These are phyloP conservation scores for Emydocephalus ijimae DNA, from an alignment of 2,113 vertebrate species.

Conservation along the genomic window DNA sequence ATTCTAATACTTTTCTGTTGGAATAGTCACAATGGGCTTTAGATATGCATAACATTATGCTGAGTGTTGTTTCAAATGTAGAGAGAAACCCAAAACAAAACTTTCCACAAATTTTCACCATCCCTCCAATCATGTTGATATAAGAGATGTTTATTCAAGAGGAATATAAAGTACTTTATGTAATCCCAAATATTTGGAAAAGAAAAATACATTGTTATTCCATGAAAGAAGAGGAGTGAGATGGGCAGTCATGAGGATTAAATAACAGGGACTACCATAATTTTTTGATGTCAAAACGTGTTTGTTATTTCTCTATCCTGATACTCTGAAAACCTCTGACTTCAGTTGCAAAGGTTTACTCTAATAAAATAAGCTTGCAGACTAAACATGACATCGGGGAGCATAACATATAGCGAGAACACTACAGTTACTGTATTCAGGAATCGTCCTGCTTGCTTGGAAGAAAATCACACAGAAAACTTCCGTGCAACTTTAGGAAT, in stretches of 20 bases:
- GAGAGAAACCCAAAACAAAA: neutral
- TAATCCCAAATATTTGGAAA: neutral
- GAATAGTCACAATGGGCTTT: neutral
- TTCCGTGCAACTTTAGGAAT: neutral
- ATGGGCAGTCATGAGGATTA: neutral
- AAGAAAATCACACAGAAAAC: neutral
- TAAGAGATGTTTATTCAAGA: neutral
- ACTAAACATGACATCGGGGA: neutral
- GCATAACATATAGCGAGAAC: neutral
- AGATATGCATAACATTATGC: neutral
- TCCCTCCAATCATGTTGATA: neutral
- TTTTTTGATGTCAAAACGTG: neutral
- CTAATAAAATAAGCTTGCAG: conserved; percentile 8
- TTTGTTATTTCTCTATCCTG: neutral
- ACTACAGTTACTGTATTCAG: neutral
- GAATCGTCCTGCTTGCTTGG: conserved; percentile 21
- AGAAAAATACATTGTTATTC: neutral
- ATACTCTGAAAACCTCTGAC: neutral
- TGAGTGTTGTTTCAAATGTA: neutral
- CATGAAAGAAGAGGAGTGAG: neutral
- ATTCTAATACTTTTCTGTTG: neutral
- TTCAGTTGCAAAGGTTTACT: neutral
- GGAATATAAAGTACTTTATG: neutral
- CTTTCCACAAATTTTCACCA: neutral
- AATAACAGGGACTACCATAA: neutral